These are phyloP conservation scores for Toxotes lorentzi DNA, from an alignment of 2,797 vertebrate genomes.

Conservation along the genomic window DNA sequence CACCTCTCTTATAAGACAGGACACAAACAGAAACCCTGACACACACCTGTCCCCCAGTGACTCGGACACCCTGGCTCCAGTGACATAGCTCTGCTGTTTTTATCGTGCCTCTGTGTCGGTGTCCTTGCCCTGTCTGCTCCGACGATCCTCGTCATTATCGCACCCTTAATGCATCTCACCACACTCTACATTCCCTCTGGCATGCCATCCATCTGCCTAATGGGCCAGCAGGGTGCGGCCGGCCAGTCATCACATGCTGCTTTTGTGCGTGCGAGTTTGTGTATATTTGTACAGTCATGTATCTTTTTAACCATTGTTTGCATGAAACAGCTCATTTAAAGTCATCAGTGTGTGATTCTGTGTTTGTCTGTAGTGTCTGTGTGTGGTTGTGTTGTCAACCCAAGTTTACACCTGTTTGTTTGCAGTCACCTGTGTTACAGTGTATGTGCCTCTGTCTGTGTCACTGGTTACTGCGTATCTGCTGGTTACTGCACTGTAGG, in stretches of 20 bases:
- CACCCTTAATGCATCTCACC: slow-evolving; percentile 80
- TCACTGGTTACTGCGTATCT: slow-evolving; percentile 11
- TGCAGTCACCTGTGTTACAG: neutral
- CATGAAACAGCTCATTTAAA: slow-evolving; percentile 1
- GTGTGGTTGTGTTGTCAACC: neutral
- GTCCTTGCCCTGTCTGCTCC: slow-evolving; percentile 42
- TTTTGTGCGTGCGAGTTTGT: slow-evolving; percentile 41
- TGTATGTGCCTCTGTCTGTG: slow-evolving; percentile 15
- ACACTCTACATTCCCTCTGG: slow-evolving; percentile 76
- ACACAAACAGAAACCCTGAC: slow-evolving; percentile 6
- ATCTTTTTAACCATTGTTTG: slow-evolving; percentile 7
- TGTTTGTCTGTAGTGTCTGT: slow-evolving; percentile 4
- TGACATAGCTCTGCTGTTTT: slow-evolving; percentile 31
- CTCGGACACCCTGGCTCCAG: slow-evolving; percentile 54
- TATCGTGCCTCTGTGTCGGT: slow-evolving; percentile 40
- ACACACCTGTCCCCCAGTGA: slow-evolving; percentile 17
- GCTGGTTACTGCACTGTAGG: neutral
- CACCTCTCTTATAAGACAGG: neutral
- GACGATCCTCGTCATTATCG: slow-evolving; percentile 77
- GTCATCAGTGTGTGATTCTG: neutral
- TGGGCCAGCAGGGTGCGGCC: slow-evolving; percentile 75
- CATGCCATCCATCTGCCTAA: slow-evolving; percentile 78
- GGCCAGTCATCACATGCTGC: slow-evolving; percentile 55
- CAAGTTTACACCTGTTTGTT: neutral
- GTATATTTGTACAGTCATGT: slow-evolving; percentile 8